Percentiles rank a stretch among this genome's conserved stretches.
phyloP scores from a whole-genome alignment of 2,113 vertebrate genomes.

The Ictalurus furcatus region DNA sequence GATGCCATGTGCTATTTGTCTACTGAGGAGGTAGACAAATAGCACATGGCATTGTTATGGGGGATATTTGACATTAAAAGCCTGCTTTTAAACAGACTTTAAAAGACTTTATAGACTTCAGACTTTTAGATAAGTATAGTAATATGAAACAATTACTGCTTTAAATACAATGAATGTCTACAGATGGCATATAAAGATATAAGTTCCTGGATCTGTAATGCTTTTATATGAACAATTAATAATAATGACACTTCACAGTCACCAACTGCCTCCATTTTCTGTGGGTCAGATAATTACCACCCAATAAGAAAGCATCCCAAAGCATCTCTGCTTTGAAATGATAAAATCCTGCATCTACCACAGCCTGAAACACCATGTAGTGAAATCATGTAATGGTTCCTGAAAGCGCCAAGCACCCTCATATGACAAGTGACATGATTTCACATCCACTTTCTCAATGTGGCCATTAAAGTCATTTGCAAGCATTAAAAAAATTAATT shows the following conservation, averaged over 20 bases:
- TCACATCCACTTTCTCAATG: conserved; percentile 40
- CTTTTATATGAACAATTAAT: conserved; percentile 12
- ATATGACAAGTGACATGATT: conserved; percentile 35
- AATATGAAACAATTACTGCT: neutral
- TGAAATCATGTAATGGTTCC: conserved; percentile 30
- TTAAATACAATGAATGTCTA: neutral
- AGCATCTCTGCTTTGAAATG: conserved; percentile 12
- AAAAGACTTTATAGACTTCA: neutral
- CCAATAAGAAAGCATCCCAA: conserved; percentile 10
- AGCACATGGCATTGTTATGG: neutral
- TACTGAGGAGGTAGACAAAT: neutral
- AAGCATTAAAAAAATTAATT: neutral
- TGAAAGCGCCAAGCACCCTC: conserved; percentile 31
- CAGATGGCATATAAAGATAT: neutral
- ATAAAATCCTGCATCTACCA: neutral
- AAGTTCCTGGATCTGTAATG: conserved; percentile 15
- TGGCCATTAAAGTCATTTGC: conserved; percentile 32
- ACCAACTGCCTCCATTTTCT: conserved; percentile 17
- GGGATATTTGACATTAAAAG: neutral
- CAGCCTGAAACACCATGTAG: conserved; percentile 3
- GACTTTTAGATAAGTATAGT: neutral
- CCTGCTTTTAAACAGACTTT: neutral
- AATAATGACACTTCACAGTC: conserved; percentile 21
- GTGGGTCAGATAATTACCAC: neutral
- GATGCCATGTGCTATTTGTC: no score